Base-by-base conservation (phyloP, 2,888 invertebrate species). In the Acanthosepion lycidas region DNA sequence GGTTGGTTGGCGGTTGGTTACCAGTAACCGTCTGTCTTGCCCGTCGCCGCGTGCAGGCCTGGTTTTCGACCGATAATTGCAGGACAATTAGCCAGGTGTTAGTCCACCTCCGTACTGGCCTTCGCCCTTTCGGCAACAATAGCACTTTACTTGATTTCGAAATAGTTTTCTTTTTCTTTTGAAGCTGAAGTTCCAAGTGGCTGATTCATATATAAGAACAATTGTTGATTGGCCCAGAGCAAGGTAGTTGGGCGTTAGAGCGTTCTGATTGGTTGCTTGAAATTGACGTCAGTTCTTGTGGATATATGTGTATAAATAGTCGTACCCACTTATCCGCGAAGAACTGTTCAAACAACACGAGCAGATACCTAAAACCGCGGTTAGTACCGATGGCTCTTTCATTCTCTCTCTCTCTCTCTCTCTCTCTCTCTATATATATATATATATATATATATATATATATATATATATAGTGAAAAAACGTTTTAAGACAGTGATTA, bases 21-120 rank as follows among this genome's bases (percentile, higher is more conserved):
- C 78, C n/a, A 78, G 33, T 33, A 78, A 78, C n/a, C n/a, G 78
- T 33, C 78, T 15, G n/a, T 78, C n/a, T 33, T 33, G 18, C n/a
- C 78, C 78, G 78, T n/a, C 78, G 78, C n/a, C 78, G 78, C 78
- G n/a, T 78, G 78, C 78, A n/a, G 78, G 78, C 78, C 78, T 78
- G 78, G 78, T 78, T 78, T 78, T 78, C 78, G 78, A 78, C 78
- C 78, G 78, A 78, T n/a, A 78, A 78, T 78, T n/a, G n/a, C n/a
- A 33, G 78, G 12, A 23, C n/a, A n/a, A 78, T 78, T 78, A 78
- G 78, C 78, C 78, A 78, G 78, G 78, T 78, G 78, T 78, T 78
- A n/a, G n/a, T n/a, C n/a, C 78, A 78, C n/a, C 78, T 78, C 78
- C n/a, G n/a, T 33, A n/a, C 78, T 15, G n/a, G n/a, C 78, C 78